phyloP scores from a whole-genome alignment of 2,797 vertebrate genomes.

The Anas acuta region DNA sequence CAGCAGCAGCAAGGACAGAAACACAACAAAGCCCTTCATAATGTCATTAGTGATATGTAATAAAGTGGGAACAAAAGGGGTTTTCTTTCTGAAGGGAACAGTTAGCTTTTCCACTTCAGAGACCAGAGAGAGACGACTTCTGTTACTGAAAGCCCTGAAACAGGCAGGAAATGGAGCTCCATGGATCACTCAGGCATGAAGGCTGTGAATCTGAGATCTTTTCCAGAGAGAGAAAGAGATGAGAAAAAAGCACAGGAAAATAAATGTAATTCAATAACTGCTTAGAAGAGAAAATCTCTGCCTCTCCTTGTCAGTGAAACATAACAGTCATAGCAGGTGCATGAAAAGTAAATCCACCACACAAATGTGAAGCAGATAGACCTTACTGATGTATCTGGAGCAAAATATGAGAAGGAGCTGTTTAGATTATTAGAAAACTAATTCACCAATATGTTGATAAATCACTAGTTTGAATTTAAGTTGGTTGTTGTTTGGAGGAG shows the following conservation, averaged over 20 bases:
- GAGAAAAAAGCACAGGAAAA: constrained; percentile 66
- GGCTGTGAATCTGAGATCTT: constrained; percentile 76
- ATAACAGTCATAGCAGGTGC: constrained; percentile 71
- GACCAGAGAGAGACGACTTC: constrained; percentile 80
- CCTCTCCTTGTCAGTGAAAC: constrained; percentile 56
- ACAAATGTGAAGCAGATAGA: not conserved
- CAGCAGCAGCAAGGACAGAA: constrained; percentile 1
- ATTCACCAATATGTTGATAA: not conserved
- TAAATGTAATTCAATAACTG: constrained; percentile 76
- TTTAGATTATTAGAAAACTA: not conserved
- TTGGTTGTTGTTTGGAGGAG: not conserved
- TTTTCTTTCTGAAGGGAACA: constrained; percentile 80
- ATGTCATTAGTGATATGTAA: constrained; percentile 75
- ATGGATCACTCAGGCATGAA: constrained; percentile 78
- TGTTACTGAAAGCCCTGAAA: constrained; percentile 78
- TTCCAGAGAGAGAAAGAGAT: constrained; percentile 44
- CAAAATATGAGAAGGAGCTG: not conserved
- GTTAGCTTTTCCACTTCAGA: constrained; percentile 85
- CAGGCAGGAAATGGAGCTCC: constrained; percentile 73
- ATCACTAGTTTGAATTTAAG: not conserved
- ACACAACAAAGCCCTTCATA: constrained; percentile 11
- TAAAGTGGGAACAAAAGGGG: constrained; percentile 80
- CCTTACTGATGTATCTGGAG: not conserved
- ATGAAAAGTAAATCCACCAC: not conserved
- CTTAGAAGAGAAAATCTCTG: constrained; percentile 71